Percentiles rank a stretch among this genome's conserved stretches.
phyloP scores from a whole-genome alignment of 2,797 vertebrate species.

The Staurois parvus region DNA sequence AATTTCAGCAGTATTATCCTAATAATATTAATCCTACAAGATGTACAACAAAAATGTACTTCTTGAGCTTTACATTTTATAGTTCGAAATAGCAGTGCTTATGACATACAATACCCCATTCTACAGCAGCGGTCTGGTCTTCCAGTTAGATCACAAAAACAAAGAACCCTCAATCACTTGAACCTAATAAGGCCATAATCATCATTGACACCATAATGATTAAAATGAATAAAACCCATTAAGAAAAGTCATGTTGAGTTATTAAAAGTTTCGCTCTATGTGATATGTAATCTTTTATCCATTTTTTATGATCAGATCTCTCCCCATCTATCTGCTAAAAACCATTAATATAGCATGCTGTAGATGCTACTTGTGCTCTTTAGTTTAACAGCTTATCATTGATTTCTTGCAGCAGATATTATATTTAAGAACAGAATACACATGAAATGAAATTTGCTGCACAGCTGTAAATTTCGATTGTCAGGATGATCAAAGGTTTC shows the following conservation, averaged over 20 bases:
- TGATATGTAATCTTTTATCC: conserved; percentile 89
- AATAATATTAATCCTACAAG: too few species aligned
- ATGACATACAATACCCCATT: conserved; percentile 61
- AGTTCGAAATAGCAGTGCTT: too few species aligned
- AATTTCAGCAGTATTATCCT: too few species aligned
- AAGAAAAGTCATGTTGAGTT: conserved; percentile 93
- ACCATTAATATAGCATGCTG: conserved; percentile 90
- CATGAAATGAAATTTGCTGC: conserved; percentile 75
- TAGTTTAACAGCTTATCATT: conserved; percentile 87
- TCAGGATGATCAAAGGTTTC: conserved; percentile 81
- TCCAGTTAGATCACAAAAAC: conserved; percentile 82
- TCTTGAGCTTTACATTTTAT: too few species aligned
- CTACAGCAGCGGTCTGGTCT: conserved; percentile 73
- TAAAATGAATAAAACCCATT: conserved; percentile 99
- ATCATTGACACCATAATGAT: conserved; percentile 99
- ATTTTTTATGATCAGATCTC: conserved; percentile 87
- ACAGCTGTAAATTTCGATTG: conserved; percentile 81
- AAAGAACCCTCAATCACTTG: conserved; percentile 87
- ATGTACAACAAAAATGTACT: too few species aligned
- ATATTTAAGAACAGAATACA: conserved; percentile 85
- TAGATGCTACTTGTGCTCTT: conserved; percentile 84
- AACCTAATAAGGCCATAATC: conserved; percentile 96
- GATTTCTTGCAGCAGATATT: conserved; percentile 87
- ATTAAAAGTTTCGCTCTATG: conserved; percentile 93
- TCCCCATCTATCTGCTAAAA: conserved; percentile 85